phyloP scores from a whole-genome alignment of 2,113 vertebrate genomes.

The Microtus montanus region DNA sequence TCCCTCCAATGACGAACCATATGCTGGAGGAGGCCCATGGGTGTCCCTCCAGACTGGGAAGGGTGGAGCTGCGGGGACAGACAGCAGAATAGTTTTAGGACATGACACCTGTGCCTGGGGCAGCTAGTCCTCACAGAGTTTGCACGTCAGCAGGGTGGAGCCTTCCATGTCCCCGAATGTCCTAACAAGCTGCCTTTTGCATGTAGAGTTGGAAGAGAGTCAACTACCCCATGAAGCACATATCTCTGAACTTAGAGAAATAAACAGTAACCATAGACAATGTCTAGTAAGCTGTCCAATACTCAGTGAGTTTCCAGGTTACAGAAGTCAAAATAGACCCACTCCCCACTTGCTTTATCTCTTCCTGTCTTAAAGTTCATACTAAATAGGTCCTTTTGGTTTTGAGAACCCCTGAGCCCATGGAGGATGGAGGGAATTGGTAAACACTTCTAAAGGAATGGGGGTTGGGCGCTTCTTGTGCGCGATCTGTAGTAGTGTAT shows the following conservation, averaged over 20 bases:
- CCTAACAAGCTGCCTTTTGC: not conserved
- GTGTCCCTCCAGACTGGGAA: not conserved
- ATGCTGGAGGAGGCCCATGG: not conserved
- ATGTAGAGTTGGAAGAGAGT: fast-evolving
- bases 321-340: not conserved
- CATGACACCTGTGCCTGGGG: not conserved
- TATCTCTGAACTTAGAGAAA: not conserved
- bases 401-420: not conserved
- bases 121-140: not conserved
- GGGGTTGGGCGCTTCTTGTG: too few relatives aligned
- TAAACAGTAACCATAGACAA: not conserved
- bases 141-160: not conserved
- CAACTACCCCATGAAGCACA: not conserved
- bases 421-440: not conserved
- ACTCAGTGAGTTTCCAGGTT: not conserved
- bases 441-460: not conserved
- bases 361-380: not conserved
- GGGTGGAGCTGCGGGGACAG: not conserved
- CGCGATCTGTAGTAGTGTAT: not conserved
- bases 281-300: not conserved
- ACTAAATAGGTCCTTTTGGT: not conserved
- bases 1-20: not conserved
- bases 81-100: not conserved
- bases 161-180: fast-evolving
- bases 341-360: not conserved